Base-by-base conservation (phyloP, 2,113 vertebrate genomes). In the Bubo blakistoni region DNA sequence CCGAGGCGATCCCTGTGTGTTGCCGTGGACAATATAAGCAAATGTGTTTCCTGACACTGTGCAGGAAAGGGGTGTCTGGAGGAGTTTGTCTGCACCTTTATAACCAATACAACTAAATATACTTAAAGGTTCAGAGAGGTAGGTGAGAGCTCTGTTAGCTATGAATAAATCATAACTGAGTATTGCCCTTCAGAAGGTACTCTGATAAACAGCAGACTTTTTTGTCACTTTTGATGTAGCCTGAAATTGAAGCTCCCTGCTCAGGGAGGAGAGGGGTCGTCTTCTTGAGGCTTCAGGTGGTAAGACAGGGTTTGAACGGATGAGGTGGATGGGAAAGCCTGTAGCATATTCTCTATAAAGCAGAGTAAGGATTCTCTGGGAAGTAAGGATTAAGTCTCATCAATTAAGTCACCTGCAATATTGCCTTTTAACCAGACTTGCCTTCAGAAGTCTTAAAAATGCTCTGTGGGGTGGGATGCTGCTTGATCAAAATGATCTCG, bases 1-100 rank as follows among this genome's bases (percentile, higher is more conserved):
- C 1, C 0, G 4, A 12, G 46, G 40, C 42, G 20, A 63, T n/a
- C 54, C 32, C 62, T 4, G 57, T 4, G 1, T 4, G 67, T 55
- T 4, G 0, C 34, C 4, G 0, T 2, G 59, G 58, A 2, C 29
- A 2, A 0, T 1, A 0, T 2, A 4, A 27, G 65, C 7, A 40
- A 38, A 13, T 4, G 0, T 5, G 4, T 17, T 19, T 16, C 13
- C 55, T 29, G 86, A 12, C 40, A 1, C 29, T 1, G 59, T 13
- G 44, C 20, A 6, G 59, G 65, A 1, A 4, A 8, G 30, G 42
- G 32, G 11, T 0, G 13, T 3, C 2, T 1, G 44, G 18, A 20
- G 49, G 13, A 8, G 21, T 3, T 27, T 15, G 13, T 32, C 19
- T 13, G 19, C 17, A 2, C 16, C 7, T 20, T n/a, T 18, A 1